A percentile compares a stretch with the other conserved stretches of the same genome.
Conservation (phyloP, 2,888 invertebrate genomes). For the Deroplatys truncata region DNA sequence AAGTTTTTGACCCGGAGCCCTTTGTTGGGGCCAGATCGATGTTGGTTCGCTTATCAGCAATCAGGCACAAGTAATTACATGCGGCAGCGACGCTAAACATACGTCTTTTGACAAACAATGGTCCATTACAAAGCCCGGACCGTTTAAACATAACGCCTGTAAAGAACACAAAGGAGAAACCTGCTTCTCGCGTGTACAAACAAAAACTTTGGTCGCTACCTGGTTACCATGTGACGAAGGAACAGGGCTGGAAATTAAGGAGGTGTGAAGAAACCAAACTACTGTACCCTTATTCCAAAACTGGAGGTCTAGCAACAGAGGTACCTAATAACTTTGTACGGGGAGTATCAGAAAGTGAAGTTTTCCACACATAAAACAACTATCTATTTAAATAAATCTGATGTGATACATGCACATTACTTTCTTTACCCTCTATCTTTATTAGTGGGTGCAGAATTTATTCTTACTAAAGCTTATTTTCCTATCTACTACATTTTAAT, state of each 20-base stretch:
- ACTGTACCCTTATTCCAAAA: neutral
- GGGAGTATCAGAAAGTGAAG: too few relatives aligned
- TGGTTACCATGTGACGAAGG: neutral
- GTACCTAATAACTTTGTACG: too few relatives aligned
- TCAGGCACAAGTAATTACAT: neutral
- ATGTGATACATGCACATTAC: too few relatives aligned
- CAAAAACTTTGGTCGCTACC: neutral
- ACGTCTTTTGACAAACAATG: neutral
- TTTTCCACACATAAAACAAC: too few relatives aligned
- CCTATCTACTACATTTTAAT: too few relatives aligned
- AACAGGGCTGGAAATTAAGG: neutral
- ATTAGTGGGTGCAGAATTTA: too few relatives aligned
- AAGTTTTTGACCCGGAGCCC: neutral
- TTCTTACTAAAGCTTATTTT: too few relatives aligned
- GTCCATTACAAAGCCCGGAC: neutral
- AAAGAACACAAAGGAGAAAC: neutral
- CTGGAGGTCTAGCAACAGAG: too few relatives aligned
- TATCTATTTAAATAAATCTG: too few relatives aligned
- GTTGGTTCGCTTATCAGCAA: neutral
- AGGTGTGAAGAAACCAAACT: neutral
- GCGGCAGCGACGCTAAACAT: neutral
- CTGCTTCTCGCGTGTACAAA: neutral
- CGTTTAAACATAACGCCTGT: neutral
- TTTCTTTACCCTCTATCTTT: too few relatives aligned
- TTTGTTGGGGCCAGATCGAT: neutral